Base-by-base conservation (phyloP, 2,888 invertebrate species). In the Isotomurus palustris region DNA sequence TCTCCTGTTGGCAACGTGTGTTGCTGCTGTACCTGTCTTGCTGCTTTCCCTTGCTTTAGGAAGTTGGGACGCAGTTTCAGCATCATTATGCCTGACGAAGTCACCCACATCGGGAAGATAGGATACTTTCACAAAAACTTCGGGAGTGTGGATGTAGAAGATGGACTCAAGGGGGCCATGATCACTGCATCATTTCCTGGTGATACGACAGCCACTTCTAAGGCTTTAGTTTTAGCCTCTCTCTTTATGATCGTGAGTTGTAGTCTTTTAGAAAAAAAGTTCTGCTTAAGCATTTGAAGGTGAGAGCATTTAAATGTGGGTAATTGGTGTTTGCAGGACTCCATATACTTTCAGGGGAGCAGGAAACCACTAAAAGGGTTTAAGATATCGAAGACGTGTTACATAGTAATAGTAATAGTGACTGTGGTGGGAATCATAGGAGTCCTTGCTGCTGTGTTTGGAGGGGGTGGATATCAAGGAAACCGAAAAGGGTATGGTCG, bases 401-500 rank as follows among this genome's bases (percentile, higher is more conserved):
- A 55, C 35, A 58, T 65, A 8, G 51, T 65, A 19, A 43, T 65
- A 22, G 38, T 55, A 6, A 65, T 65, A 14, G 44, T 65, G 12
- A 25, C 59, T 21, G 43, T 57, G 14, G 55, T 65, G 19, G 45
- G 22, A 5, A 19, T 62, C 10, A 60, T 65, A 40, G 60, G 29
- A 2, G 51, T 45, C 5, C 36, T 65, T 38, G 64, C 62, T 8
- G 27, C 53, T 28, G 50, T 65, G 0, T 57, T 65, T 44, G 64
- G 62, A n/a, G 64, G 64, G 4, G 50, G 62, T 14, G 62, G 62
- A n/a, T 65, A 58, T 36, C 45, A 49, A 53, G 64, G 64, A n/a
- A 22, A 49, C 22, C 49, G 25, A 38, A 25, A 22, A 1, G 35
- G 32, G 6, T 28, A 32, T 25, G 40, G 43, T 43, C n/a, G 45